Evolutionary conservation across 30 jellyfish, hydroid and myxozoan species (phyloP), one percentile per base, ranked within the genome.

Genomic region (Aurelia aurita complex sp. Pacific): DNA sequence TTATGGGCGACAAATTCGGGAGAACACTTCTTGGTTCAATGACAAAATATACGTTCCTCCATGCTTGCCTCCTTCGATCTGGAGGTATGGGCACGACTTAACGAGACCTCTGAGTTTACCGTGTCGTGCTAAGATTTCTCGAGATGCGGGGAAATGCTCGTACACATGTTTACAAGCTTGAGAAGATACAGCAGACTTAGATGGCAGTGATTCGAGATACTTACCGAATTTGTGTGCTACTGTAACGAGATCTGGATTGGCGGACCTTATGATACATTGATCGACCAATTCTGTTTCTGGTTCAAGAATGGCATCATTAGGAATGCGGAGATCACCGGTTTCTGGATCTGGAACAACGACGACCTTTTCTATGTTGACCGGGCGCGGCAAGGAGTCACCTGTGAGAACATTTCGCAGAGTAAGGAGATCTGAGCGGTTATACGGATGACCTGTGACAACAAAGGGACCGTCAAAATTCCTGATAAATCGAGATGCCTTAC

Each of bases 371-470:
- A 61, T 61, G 70, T 61, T 61, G 70, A 61, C 70, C 12, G 70
- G 34, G 70, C 34, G 57, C 1, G 34, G 38, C 11, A 61, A 2
- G 13, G 12, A 1, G 12, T 61, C 17, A 3, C 38, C 38, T 29
- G 70, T 61, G 70, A 8, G 1, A 1, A 1, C 38, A 12, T 74
- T 74, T 18, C 71, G 84, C 35, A 51, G 35, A 7, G 67, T 52
- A 15, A 59, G 23, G 15, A 74, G 18, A 40, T 40, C 84, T 0
- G 84, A 74, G 19, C 84, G 67, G 5, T 43, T 51, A 59, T 46
- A 74, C 0, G 84, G 72, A 23, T 74, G 84, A 53, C 84, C 70
- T 3, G 42, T 52, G 55, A 74, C 84, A 3, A 74, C 54, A 74
- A 7, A 3, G 5, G 52, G 57, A 46, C 57, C 57, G 7, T 46